Evolutionary conservation across 2,113 vertebrate species (phyloP).

Genomic region (Prunella fulvescens): DNA sequence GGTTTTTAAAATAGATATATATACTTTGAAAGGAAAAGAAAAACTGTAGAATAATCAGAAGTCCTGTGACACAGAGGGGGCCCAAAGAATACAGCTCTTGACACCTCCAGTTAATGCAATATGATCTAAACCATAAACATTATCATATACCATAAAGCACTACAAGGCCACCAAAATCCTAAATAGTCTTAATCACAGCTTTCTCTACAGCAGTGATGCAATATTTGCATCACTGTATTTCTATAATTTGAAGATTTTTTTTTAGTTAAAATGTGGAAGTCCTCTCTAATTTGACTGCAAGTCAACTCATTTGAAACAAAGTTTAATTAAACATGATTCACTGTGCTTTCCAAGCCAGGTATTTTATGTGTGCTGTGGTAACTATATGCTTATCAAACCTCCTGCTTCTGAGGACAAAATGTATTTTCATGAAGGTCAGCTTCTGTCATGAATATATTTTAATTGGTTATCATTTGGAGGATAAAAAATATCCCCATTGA

Average conservation of each 20-base stretch:
- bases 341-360: not conserved
- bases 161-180: not conserved
- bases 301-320: not conserved
- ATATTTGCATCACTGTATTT: not conserved
- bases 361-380: not conserved
- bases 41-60: not conserved
- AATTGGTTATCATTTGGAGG: not conserved
- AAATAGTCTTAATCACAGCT: not conserved
- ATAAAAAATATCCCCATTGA: not conserved
- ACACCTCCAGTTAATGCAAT: not conserved
- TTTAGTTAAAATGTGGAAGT: not conserved
- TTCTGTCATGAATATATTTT: not conserved
- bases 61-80: not conserved
- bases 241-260: not conserved
- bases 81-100: not conserved
- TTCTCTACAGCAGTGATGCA: not conserved
- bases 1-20: not conserved
- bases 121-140: not conserved
- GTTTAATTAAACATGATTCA: not conserved
- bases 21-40: not conserved
- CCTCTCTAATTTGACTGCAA: not conserved
- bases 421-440: not conserved
- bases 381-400: not conserved
- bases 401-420: not conserved
- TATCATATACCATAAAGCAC: not conserved